Evolutionary conservation across 2,888 invertebrate species (phyloP).

Genomic region (Drosophila colorata): DNA sequence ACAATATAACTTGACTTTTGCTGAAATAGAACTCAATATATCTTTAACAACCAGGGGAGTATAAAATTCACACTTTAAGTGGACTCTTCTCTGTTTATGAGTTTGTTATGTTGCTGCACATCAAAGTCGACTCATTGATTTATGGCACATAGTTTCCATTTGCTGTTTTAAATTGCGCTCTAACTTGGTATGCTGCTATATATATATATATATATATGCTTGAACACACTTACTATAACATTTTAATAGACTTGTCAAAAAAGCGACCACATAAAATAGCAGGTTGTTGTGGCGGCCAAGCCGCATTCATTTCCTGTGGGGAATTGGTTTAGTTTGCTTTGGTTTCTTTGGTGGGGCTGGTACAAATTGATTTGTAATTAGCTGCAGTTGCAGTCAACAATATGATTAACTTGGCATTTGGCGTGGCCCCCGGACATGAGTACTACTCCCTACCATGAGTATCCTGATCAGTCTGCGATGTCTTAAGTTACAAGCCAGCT

Average conservation of each 20-base stretch:
- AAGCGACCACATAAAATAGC: slow-evolving; percentile 39
- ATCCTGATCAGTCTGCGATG: slow-evolving; percentile 10
- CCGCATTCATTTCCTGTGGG: slow-evolving; percentile 60
- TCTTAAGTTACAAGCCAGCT: slow-evolving; percentile 63
- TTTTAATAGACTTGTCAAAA: slow-evolving; percentile 55
- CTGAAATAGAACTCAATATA: background rate
- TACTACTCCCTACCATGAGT: slow-evolving; percentile 7
- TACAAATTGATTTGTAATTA: slow-evolving; percentile 84
- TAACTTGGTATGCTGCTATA: slow-evolving; percentile 6
- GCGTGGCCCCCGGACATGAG: slow-evolving; percentile 46
- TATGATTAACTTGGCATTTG: slow-evolving; percentile 66
- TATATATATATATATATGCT: background rate
- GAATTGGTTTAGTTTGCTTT: slow-evolving; percentile 45
- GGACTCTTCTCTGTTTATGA: slow-evolving; percentile 40
- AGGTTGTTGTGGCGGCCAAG: slow-evolving; percentile 35
- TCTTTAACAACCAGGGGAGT: background rate
- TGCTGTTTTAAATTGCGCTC: slow-evolving; percentile 20
- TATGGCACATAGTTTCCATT: slow-evolving; percentile 30
- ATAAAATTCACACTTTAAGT: slow-evolving; percentile 41
- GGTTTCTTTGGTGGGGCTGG: slow-evolving; percentile 57
- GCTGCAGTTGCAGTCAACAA: slow-evolving; percentile 79
- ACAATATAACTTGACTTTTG: background rate
- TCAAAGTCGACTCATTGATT: slow-evolving; percentile 44
- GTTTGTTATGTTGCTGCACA: slow-evolving; percentile 31
- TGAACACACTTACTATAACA: slow-evolving; percentile 11